Percentiles rank a stretch among this genome's conserved stretches.
Evolutionary conservation across 2,113 vertebrate species (phyloP).

Genomic region (Chascanopsetta lugubris): DNA sequence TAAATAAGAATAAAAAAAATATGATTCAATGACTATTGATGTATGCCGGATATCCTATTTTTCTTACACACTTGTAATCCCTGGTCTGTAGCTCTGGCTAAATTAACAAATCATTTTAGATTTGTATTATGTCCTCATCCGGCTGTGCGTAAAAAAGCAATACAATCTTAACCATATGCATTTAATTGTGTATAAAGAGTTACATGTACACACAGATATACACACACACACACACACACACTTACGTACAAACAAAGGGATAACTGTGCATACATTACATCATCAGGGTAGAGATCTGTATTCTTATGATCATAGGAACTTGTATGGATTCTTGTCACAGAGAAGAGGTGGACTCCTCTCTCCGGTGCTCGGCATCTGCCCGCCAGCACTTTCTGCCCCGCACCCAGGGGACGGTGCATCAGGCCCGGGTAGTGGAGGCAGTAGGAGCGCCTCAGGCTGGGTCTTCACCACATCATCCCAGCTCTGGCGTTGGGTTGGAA

Average conservation of each 20-base stretch:
- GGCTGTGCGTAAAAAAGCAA: conserved; percentile 65
- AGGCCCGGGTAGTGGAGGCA: conserved; percentile 61
- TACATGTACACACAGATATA: neutral
- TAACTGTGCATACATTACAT: conserved; percentile 4
- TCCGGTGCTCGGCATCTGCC: conserved; percentile 38
- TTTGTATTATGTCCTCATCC: conserved; percentile 39
- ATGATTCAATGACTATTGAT: conserved; percentile 61
- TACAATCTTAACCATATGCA: conserved; percentile 29
- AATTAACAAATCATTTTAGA: conserved; percentile 21
- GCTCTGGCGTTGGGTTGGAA: conserved; percentile 73
- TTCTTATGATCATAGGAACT: conserved; percentile 19
- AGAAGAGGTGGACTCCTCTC: conserved; percentile 55
- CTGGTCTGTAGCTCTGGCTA: conserved; percentile 18
- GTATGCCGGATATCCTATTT: conserved; percentile 39
- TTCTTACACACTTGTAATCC: conserved; percentile 16
- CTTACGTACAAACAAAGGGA: neutral
- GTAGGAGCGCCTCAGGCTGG: conserved; percentile 78
- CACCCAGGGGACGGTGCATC: conserved; percentile 73
- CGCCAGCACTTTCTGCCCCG: conserved; percentile 44
- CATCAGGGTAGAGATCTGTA: conserved; percentile 9
- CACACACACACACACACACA: neutral
- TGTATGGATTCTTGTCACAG: conserved; percentile 63
- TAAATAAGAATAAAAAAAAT: conserved; percentile 26
- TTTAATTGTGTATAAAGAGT: conserved; percentile 7
- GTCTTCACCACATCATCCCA: conserved; percentile 71